These are phyloP conservation scores for Lithobates sylvaticus DNA, from an alignment of 2,797 vertebrate species.

Conservation along the genomic window DNA sequence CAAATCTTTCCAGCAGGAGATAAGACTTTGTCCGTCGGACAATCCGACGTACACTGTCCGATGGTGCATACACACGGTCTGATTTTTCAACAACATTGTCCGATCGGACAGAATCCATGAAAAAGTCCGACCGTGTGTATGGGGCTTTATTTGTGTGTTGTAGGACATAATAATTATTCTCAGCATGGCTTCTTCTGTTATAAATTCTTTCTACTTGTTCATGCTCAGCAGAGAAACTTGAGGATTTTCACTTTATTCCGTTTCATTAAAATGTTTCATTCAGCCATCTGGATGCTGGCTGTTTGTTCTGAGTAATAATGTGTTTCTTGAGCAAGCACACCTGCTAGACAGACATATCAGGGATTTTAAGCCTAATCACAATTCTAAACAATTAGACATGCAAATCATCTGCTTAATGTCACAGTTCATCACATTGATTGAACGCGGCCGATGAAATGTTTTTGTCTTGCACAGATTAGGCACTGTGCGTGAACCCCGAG, in stretches of 20 bases:
- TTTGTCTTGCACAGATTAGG: not conserved
- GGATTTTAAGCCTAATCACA: conserved; percentile 26
- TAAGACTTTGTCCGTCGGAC: no score
- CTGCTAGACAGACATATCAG: conserved; percentile 20
- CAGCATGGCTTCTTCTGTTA: conserved; percentile 2
- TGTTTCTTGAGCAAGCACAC: conserved; percentile 25
- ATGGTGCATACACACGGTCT: no score
- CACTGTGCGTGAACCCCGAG: no score
- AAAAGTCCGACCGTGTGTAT: no score
- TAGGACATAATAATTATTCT: conserved; percentile 35
- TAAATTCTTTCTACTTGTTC: conserved; percentile 27
- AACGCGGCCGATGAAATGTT: not conserved
- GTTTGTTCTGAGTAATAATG: conserved; percentile 37
- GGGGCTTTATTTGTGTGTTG: no score
- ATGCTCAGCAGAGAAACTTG: not conserved
- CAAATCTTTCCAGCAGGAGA: no score
- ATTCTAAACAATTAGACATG: conserved; percentile 19
- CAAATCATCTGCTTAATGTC: conserved; percentile 3
- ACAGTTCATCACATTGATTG: conserved; percentile 8
- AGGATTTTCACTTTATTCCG: conserved; percentile 9
- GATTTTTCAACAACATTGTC: no score
- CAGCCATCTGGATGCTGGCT: conserved; percentile 44
- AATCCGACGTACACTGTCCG: no score
- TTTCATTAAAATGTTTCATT: conserved; percentile 45
- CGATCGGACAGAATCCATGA: no score